Evolutionary conservation across 2,797 vertebrate species (phyloP).

Genomic region (Corythornis leucogaster): DNA sequence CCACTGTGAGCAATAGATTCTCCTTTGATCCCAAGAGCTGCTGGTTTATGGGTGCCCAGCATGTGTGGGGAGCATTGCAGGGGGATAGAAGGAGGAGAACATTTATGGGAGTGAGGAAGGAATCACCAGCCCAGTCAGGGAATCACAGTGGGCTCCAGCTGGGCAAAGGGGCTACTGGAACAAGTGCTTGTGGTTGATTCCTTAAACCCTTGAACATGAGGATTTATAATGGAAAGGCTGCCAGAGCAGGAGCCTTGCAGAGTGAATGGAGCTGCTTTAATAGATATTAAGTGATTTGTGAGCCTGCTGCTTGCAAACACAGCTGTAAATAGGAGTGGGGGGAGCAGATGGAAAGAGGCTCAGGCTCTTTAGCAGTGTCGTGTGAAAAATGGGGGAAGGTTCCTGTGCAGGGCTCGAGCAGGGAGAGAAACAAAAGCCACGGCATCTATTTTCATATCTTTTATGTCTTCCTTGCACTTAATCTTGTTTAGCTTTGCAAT

Average conservation of each 20-base stretch:
- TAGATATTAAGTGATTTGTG: conserved; percentile 75
- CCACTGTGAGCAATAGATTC: accelerated
- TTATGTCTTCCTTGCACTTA: conserved; percentile 68
- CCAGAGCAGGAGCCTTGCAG: conserved; percentile 35
- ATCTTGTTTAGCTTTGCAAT: conserved; percentile 76
- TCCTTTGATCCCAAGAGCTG: neutral
- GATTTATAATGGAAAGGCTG: conserved; percentile 37
- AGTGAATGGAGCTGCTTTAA: conserved; percentile 57
- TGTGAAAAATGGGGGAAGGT: conserved; percentile 42
- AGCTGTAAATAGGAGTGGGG: conserved; percentile 59
- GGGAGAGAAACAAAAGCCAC: conserved; percentile 52
- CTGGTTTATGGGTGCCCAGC: neutral
- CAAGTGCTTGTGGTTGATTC: neutral
- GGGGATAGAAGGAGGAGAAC: neutral
- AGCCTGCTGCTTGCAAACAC: conserved; percentile 69
- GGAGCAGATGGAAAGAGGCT: conserved; percentile 26
- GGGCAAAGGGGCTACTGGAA: neutral
- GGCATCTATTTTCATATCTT: conserved; percentile 60
- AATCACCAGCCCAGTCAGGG: neutral
- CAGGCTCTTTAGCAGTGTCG: conserved; percentile 6
- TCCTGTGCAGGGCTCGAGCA: neutral
- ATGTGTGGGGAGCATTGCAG: accelerated
- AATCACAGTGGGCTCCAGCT: accelerated
- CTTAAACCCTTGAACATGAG: neutral
- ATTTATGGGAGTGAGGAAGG: neutral